Base-by-base conservation (phyloP, 2,113 vertebrate genomes). In the Eretmochelys imbricata region DNA sequence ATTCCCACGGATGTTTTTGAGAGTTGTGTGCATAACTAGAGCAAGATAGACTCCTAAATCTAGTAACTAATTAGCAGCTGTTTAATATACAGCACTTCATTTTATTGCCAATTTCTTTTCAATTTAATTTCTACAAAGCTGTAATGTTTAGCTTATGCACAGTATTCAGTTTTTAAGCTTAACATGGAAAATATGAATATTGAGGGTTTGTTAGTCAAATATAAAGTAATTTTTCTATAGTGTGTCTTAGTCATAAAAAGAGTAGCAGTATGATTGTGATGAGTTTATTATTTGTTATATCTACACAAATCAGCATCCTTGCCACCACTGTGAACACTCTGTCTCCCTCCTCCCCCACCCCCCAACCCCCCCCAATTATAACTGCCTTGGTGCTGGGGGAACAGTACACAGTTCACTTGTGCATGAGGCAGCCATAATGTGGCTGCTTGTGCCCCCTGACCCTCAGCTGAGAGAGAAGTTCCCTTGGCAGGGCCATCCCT, bases 201-300 rank as follows among this genome's bases (percentile, higher is more conserved):
- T n/a, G 69, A 38, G 62, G 69, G 91, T 22, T 51, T 31, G n/a
- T 29, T 31, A 51, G 31, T 35, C 42, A 93, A 80, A 85, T 54
- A 49, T 82, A 57, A 93, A 96, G 80, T 84, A 93, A 87, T 84
- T 96, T 85, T 93, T 78, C 8, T 4, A 82, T 95, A 27, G 0
- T 94, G 48, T 85, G 48, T 84, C 90, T 95, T 95, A 94, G 93
- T 92, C 81, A 57, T 89, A 95, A 95, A 91, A 88, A 88, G 53
- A 83, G 84, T 69, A 91, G 82, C 93, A 95, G 84, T 85, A 85
- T 25, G 89, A 65, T 75, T 84, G 82, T 91, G 89, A 55, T 90
- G 89, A 89, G 94, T 91, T 89, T 84, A 84, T 83, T 95, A 84
- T 55, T 78, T 69, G 91, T 87, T 95, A 69, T 51, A 83, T 55